Evolutionary conservation across 2,888 invertebrate species (phyloP), one percentile per base, ranked within the genome.

Genomic region (Platerodrilus igneus): DNA sequence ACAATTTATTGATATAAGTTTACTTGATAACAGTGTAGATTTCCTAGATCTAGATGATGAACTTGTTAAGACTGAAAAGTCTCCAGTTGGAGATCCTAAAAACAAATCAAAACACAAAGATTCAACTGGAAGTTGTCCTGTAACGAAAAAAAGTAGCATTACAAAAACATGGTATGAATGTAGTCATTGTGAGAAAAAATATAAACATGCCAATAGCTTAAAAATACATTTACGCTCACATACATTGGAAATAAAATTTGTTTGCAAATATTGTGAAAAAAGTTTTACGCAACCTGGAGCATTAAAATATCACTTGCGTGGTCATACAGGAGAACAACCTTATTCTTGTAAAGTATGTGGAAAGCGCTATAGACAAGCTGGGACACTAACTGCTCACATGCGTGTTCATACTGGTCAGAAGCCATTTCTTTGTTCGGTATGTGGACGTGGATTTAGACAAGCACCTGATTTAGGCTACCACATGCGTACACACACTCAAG

Each of bases 401-500:
- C 48, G 65, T 14, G 51, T 63, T 16, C 65, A 65, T 43, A 64
- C 62, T 8, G 64, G 63, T 16, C 58, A 64, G 37, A 53, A 53
- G 17, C 60, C 62, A 8, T 63, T 53, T 38, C 33, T 55, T 9
- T 62, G 63, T 45, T 53, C 53, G 0, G 50, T 57, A 9, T 63
- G 63, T 40, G 56, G 59, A 9, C 58, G 53, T 40, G 56, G 56
- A 26, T 60, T 58, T 43, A 58, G 60, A 13, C 57, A 61, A 52
- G 55, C 55, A 6, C 58, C 63, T 1, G 62, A 63, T 51, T 51
- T 64, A 19, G 52, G 56, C 9, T 63, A 63, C 36, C 66, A 66
- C 39, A 64, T 64, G 64, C 48, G 63, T 22, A 61, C 61, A 1
- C 65, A 66, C 36, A 65, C 63, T 4, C 61, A 64, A 48, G 64